Conservation (phyloP, 1,140 invertebrate genomes). For the Ceratosolen solmsi region DNA sequence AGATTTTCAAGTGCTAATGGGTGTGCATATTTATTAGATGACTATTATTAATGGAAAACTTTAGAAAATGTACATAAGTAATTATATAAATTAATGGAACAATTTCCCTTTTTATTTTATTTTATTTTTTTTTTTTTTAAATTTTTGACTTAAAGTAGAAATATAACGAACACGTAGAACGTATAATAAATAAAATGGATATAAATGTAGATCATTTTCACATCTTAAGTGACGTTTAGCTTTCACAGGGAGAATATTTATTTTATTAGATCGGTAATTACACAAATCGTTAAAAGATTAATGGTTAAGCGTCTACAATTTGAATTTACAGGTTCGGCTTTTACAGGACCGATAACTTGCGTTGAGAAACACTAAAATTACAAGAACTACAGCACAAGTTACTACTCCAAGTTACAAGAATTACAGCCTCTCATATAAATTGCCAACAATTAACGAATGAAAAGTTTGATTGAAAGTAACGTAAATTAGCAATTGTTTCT, state of each 20-base stretch:
- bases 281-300: neutral
- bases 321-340: neutral
- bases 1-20: neutral
- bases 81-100: too few species aligned
- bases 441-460: neutral
- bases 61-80: too few species aligned
- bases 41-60: neutral
- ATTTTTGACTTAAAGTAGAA: too few species aligned
- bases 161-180: neutral
- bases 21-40: neutral
- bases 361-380: neutral
- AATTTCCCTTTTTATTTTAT: too few species aligned
- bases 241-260: slow-evolving; percentile 6
- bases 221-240: neutral
- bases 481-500: neutral
- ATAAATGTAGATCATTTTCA: slow-evolving; percentile 5
- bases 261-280: neutral
- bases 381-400: too few species aligned
- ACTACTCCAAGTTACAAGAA: neutral
- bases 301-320: slow-evolving; percentile 3
- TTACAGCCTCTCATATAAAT: neutral
- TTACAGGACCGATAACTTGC: neutral
- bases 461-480: neutral
- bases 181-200: neutral
- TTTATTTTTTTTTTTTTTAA: too few species aligned